Evolutionary conservation across 2,113 vertebrate genomes (phyloP).

Genomic region (Euleptes europaea): DNA sequence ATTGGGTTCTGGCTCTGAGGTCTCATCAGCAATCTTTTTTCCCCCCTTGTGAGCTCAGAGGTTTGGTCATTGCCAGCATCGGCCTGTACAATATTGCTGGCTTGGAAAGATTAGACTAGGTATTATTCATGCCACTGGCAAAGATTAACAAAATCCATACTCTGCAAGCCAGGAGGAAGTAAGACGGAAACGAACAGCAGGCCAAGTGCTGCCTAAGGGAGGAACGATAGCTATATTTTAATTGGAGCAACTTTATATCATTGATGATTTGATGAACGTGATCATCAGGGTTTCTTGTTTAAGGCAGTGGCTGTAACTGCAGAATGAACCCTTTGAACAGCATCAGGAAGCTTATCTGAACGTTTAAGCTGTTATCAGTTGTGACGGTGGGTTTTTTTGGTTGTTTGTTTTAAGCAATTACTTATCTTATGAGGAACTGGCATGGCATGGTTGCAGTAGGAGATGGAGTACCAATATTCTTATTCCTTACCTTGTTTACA

Average conservation of each 20-base stretch:
- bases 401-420: conserved; percentile 23
- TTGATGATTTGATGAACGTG: conserved; percentile 36
- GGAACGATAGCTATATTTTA: conserved; percentile 41
- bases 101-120: conserved; percentile 39
- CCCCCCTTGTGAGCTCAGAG: neutral
- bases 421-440: neutral
- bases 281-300: conserved; percentile 16
- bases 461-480: neutral
- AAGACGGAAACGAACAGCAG: conserved; percentile 41
- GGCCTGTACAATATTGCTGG: conserved; percentile 31
- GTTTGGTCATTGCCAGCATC: conserved; percentile 22
- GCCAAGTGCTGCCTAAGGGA: conserved; percentile 43
- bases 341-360: neutral
- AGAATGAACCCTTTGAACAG: conserved; percentile 34
- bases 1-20: neutral
- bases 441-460: conserved; percentile 13
- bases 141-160: conserved; percentile 37
- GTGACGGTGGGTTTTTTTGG: conserved; percentile 18
- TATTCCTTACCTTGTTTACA: conserved; percentile 8
- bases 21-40: neutral
- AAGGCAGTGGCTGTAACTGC: conserved; percentile 2
- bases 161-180: conserved; percentile 29
- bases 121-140: conserved; percentile 15
- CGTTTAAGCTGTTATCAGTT: neutral
- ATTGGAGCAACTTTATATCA: conserved; percentile 48